These are phyloP conservation scores for Mesorhabditis sp. DNA, from an alignment of 2,888 invertebrate species.

Conservation along the genomic window DNA sequence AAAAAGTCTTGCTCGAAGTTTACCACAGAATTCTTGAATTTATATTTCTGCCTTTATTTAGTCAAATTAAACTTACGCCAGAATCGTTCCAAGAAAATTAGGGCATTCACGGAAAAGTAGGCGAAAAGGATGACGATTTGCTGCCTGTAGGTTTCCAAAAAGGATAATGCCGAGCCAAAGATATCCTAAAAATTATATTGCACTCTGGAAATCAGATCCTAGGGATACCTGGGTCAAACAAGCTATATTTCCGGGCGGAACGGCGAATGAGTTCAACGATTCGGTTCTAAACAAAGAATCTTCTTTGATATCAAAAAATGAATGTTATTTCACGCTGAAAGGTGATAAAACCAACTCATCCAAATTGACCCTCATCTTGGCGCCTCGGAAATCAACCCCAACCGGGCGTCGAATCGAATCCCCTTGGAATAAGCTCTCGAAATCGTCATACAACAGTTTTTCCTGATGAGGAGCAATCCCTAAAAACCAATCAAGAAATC, in stretches of 20 bases:
- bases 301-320: not conserved
- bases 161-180: constrained; percentile 63
- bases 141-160: constrained; percentile 85
- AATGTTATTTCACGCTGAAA: not conserved
- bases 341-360: constrained; percentile 37
- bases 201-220: not conserved
- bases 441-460: constrained; percentile 48
- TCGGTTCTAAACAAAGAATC: constrained; percentile 40
- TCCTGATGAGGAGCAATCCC: constrained; percentile 38
- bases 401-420: constrained; percentile 44
- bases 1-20: constrained; percentile 12
- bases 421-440: constrained; percentile 50
- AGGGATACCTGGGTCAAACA: constrained; percentile 14
- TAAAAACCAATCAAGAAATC: constrained; percentile 10
- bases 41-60: not conserved
- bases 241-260: constrained; percentile 21
- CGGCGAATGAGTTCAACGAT: constrained; percentile 55
- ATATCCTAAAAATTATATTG: not conserved
- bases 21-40: not conserved
- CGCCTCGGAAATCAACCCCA: constrained; percentile 54
- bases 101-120: constrained; percentile 88
- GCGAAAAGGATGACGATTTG: constrained; percentile 90
- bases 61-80: constrained; percentile 70
- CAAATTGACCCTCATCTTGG: constrained; percentile 39
- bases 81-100: constrained; percentile 87